Conservation (phyloP, 1,140 invertebrate genomes). For the Colletes gigas region DNA sequence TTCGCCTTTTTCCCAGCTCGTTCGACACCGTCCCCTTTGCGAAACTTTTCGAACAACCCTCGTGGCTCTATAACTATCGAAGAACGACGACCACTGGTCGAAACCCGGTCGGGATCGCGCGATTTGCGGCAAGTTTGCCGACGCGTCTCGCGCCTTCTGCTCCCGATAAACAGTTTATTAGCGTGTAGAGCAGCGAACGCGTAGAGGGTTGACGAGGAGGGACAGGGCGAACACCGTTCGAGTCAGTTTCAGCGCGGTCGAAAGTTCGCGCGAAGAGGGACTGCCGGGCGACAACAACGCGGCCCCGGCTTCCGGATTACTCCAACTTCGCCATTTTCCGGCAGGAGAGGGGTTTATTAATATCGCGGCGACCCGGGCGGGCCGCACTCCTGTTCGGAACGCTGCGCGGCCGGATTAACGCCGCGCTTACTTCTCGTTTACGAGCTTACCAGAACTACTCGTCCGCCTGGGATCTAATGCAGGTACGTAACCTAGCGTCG, state of each 20-base stretch:
- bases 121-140: neutral
- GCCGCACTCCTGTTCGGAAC: constrained; percentile 55
- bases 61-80: too few species aligned
- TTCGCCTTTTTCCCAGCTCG: too few species aligned
- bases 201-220: neutral
- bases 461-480: constrained; percentile 64
- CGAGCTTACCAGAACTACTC: constrained; percentile 68
- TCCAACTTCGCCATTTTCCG: constrained; percentile 57
- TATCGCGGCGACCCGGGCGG: constrained; percentile 49
- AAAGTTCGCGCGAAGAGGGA: neutral
- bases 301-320: constrained; percentile 35
- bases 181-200: neutral
- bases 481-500: constrained; percentile 39
- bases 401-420: constrained; percentile 68
- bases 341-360: constrained; percentile 68
- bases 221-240: constrained; percentile 2
- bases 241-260: neutral
- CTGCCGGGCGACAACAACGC: neutral
- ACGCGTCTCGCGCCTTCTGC: neutral
- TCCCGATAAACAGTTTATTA: neutral
- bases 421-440: constrained; percentile 72
- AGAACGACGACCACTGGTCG: too few species aligned
- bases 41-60: too few species aligned
- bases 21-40: too few species aligned
- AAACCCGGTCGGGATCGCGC: too few species aligned